A percentile compares a stretch with the other conserved stretches of the same genome.
These are phyloP conservation scores for Musca domestica DNA, from an alignment of 1,140 invertebrate genomes.

Conservation along the genomic window DNA sequence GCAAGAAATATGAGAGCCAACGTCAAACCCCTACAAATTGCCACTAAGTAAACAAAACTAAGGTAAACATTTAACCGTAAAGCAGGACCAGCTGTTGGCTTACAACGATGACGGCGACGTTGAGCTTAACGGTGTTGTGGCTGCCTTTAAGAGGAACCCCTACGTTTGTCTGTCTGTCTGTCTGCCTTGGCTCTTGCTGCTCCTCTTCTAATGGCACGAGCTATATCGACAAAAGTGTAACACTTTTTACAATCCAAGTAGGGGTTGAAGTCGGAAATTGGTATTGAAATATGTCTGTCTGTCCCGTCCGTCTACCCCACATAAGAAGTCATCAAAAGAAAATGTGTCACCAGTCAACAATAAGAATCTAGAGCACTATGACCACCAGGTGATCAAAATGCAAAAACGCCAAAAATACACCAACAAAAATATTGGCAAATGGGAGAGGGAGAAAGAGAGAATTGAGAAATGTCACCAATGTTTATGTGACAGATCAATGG, in stretches of 20 bases:
- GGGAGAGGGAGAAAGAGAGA: neutral
- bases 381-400: constrained; percentile 1
- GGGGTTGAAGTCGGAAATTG: constrained; percentile 1
- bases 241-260: neutral
- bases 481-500: constrained; percentile 13
- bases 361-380: constrained; percentile 2
- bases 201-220: constrained; percentile 6
- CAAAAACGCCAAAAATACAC: neutral
- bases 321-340: neutral
- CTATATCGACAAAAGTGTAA: neutral
- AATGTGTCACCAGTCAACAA: constrained; percentile 9
- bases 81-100: neutral
- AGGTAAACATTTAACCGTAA: neutral
- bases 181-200: neutral
- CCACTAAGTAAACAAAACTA: neutral
- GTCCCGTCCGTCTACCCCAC: too few relatives aligned
- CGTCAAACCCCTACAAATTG: neutral
- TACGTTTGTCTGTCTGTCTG: neutral
- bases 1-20: neutral
- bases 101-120: neutral
- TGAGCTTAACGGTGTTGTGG: neutral
- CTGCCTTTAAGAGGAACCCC: neutral
- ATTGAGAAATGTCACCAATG: neutral
- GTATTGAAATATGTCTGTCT: neutral
- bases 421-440: constrained; percentile 15